These are phyloP conservation scores for Tyrophagus putrescentiae DNA, from an alignment of 1,140 invertebrate species.

Conservation along the genomic window DNA sequence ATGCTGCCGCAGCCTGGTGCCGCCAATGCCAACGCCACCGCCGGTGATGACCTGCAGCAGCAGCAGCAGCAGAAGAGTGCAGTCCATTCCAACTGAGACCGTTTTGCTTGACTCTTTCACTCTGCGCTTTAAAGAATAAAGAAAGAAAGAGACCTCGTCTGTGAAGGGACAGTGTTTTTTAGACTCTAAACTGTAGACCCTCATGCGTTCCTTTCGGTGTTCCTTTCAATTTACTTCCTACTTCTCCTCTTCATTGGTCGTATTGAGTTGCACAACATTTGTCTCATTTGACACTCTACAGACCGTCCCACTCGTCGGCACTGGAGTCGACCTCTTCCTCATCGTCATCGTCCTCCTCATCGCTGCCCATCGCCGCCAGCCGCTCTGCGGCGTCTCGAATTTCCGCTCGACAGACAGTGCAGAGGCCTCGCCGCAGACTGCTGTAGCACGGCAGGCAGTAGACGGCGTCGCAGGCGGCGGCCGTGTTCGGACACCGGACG, in stretches of 20 bases:
- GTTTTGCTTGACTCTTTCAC: too few species aligned
- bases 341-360: neutral
- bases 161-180: conserved; percentile 25
- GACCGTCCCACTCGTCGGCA: neutral
- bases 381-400: too few species aligned
- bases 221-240: conserved; percentile 16
- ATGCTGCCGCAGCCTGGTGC: too few species aligned
- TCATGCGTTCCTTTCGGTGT: conserved; percentile 5
- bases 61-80: too few species aligned
- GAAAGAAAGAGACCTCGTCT: too few species aligned
- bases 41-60: too few species aligned
- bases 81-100: too few species aligned
- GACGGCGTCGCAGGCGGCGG: neutral
- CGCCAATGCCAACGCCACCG: too few species aligned
- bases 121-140: too few species aligned
- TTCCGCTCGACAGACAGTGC: neutral
- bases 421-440: neutral
- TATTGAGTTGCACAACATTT: conserved; percentile 28
- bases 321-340: neutral
- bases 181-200: conserved; percentile 25
- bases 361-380: too few species aligned
- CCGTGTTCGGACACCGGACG: neutral
- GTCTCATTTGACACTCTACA: conserved; percentile 2
- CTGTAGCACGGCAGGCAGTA: neutral
- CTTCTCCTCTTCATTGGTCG: conserved; percentile 29